Percentiles rank a stretch among this genome's conserved stretches.
Conservation (phyloP, 2,888 invertebrate genomes). For the Morpho helenor region DNA sequence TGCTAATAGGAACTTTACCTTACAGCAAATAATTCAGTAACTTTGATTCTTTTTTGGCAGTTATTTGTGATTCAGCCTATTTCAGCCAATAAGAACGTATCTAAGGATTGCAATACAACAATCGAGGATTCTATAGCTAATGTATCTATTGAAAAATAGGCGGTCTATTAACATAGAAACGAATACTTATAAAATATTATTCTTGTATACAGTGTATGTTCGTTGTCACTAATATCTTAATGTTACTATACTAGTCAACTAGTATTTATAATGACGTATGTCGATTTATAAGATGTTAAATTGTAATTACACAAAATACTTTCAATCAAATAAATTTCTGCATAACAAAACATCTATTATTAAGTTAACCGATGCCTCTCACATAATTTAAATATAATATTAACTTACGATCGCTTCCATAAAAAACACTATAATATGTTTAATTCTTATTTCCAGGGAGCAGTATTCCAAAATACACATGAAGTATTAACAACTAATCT, state of each 20-base stretch:
- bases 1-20: too few relatives aligned
- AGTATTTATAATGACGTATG: constrained; percentile 65
- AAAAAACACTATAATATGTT: constrained; percentile 27
- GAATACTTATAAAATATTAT: not conserved
- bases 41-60: too few relatives aligned
- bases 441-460: constrained; percentile 70
- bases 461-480: constrained; percentile 78
- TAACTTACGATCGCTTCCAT: constrained; percentile 13
- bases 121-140: too few relatives aligned
- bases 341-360: constrained; percentile 62
- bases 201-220: constrained; percentile 1
- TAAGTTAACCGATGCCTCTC: constrained; percentile 29
- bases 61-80: too few relatives aligned
- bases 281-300: constrained; percentile 60
- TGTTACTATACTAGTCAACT: constrained; percentile 61
- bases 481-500: constrained; percentile 71
- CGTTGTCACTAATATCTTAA: constrained; percentile 26
- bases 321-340: constrained; percentile 73
- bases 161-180: too few relatives aligned
- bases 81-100: too few relatives aligned
- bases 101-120: too few relatives aligned
- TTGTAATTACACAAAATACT: constrained; percentile 67
- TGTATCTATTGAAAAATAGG: too few relatives aligned
- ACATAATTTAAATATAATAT: constrained; percentile 20
- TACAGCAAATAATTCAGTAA: too few relatives aligned